Evolutionary conservation across 1,140 invertebrate genomes (phyloP).

Genomic region (Ganaspis sp.): DNA sequence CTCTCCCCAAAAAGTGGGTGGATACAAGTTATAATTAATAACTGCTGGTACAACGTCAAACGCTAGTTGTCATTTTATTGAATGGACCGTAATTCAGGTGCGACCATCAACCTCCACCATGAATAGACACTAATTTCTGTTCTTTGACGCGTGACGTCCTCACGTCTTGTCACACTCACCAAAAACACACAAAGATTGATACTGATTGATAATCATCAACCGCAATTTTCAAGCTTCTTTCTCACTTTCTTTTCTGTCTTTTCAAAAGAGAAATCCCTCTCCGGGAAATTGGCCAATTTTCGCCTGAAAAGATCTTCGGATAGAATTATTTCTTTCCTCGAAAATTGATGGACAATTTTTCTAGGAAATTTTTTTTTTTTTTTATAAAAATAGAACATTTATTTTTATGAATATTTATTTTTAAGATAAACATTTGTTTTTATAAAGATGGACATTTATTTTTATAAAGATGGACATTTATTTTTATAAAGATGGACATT

Average conservation of each 20-base stretch:
- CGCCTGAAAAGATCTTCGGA: background rate
- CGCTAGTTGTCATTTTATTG: slow-evolving; percentile 57
- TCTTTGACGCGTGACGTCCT: slow-evolving; percentile 55
- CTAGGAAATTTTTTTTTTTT: no score
- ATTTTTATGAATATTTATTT: no score
- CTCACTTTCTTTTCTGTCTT: background rate
- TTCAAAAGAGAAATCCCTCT: background rate
- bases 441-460: no score
- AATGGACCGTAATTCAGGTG: slow-evolving; percentile 70
- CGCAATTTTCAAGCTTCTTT: slow-evolving; percentile 5
- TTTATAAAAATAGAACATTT: no score
- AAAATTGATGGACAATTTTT: no score
- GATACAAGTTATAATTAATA: slow-evolving; percentile 69
- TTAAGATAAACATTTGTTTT: no score
- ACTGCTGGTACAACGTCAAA: slow-evolving; percentile 47
- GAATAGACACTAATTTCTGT: slow-evolving; percentile 70
- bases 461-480: no score
- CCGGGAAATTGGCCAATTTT: background rate
- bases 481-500: no score
- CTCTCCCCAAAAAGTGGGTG: no score
- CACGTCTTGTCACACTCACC: slow-evolving; percentile 42
- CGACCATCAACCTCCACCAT: slow-evolving; percentile 56
- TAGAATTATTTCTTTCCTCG: background rate
- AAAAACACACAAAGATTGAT: slow-evolving; percentile 59
- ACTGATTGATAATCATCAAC: slow-evolving; percentile 61